Base-by-base conservation (phyloP, 2,113 vertebrate genomes). In the Glaucidium brasilianum region DNA sequence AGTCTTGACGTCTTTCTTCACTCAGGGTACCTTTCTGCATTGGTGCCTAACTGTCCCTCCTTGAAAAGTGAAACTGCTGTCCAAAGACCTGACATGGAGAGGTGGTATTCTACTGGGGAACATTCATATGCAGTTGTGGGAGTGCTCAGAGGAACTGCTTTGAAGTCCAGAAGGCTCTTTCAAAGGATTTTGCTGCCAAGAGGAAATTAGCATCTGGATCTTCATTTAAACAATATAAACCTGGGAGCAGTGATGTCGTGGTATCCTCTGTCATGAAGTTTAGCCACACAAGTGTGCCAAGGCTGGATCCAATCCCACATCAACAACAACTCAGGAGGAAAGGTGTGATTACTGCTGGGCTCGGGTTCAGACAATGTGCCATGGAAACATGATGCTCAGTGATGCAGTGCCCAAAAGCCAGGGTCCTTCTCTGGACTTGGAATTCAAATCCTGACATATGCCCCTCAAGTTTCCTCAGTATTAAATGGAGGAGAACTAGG, bases 281-380 rank as follows among this genome's bases (percentile, higher is more conserved):
- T 21, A 78, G 18, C 43, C 56, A 16, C 10, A 53, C 16, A 76
- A 80, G 8, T 3, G 5, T 58, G 41, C 8, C 23, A 62, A 76
- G 12, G 11, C 4, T 55, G 45, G 29, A 73, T 83, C 23, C 22
- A 85, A 6, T 30, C 8, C 12, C 26, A 32, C 18, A 25, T 27
- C 37, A 72, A 13, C n/a, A 60, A 12, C 19, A 78, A 4, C 9
- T 50, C 25, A 30, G 6, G 25, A 84, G 23, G 35, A 80, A 53
- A 88, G 3, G 4, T 0, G 1, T 53, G 26, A 12, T 41, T 4
- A 1, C 64, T 63, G 19, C 5, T 3, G 29, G 50, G 22, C 35
- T 77, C 18, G 11, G n/a, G 22, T 59, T 89, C 47, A 78, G 50
- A 86, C 86, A 86, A 32, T 8, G 1, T 63, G 37, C 8, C 0